phyloP scores from a whole-genome alignment of 2,113 vertebrate species.

The Eurystomus gularis region DNA sequence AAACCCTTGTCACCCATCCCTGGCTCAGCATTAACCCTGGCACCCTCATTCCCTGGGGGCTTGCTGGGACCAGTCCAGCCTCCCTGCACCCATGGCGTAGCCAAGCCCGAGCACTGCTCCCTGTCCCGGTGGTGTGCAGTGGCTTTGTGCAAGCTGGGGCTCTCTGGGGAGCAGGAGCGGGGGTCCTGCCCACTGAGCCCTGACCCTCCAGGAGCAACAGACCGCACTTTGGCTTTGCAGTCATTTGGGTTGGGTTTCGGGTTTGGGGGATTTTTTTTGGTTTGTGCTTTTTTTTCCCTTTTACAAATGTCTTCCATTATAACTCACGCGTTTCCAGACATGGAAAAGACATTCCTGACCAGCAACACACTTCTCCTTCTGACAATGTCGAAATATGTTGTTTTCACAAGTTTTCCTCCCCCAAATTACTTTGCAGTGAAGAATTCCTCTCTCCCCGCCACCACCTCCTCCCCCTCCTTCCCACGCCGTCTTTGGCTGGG shows the following conservation, averaged over 20 bases:
- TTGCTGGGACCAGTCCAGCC: not conserved
- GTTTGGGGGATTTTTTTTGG: not conserved
- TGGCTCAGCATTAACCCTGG: not conserved
- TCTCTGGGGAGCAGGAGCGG: accelerated
- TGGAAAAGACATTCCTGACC: conserved; percentile 60
- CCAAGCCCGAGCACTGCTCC: not conserved
- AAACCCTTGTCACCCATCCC: not conserved
- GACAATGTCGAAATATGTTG: conserved; percentile 59
- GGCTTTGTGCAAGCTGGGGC: not conserved
- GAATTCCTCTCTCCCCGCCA: not conserved
- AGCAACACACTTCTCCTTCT: conserved; percentile 32
- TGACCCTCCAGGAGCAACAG: not conserved
- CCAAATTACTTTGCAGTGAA: conserved; percentile 41
- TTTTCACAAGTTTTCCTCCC: conserved; percentile 65
- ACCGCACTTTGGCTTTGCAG: not conserved
- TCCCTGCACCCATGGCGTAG: accelerated
- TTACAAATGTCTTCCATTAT: conserved; percentile 51
- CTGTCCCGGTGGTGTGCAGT: not conserved
- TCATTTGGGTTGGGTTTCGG: not conserved
- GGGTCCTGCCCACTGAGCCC: not conserved
- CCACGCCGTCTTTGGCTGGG: not conserved
- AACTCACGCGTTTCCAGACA: not conserved
- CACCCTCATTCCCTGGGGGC: accelerated
- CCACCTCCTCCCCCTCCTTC: conserved; percentile 13
- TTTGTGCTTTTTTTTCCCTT: not conserved